These are phyloP conservation scores for Sardinella longiceps DNA, from an alignment of 2,797 vertebrate genomes.

Conservation along the genomic window DNA sequence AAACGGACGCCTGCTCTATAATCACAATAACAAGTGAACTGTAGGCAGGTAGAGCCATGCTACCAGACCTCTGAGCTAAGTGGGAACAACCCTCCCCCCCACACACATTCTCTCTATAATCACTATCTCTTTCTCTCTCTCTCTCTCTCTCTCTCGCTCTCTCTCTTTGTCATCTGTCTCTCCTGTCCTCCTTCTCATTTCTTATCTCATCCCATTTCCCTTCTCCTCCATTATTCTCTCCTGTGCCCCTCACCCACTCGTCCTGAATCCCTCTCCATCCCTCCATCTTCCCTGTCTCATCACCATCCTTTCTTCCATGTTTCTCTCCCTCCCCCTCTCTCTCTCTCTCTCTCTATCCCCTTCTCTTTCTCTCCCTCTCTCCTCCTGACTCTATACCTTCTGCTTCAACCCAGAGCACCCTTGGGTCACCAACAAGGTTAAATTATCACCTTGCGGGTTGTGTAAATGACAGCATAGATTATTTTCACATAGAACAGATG, in stretches of 20 bases:
- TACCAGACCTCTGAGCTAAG: neutral
- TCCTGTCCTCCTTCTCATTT: neutral
- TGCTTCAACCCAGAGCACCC: neutral
- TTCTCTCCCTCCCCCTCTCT: neutral
- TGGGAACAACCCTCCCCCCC: neutral
- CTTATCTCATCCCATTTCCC: neutral
- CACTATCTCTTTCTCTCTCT: neutral
- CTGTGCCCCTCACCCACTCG: neutral
- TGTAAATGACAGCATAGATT: neutral
- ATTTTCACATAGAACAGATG: slow-evolving; percentile 44
- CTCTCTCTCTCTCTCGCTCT: neutral
- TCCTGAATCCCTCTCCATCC: neutral
- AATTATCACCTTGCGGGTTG: neutral
- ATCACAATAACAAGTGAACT: no score
- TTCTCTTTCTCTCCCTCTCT: slow-evolving; percentile 28
- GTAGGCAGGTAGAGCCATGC: neutral
- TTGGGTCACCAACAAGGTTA: neutral
- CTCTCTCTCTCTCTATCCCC: neutral
- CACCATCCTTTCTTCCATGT: neutral
- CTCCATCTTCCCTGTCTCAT: neutral
- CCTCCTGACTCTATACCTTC: slow-evolving; percentile 18
- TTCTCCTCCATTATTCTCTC: neutral
- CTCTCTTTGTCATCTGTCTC: slow-evolving; percentile 22
- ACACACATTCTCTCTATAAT: neutral
- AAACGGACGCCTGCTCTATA: no score